phyloP scores from a whole-genome alignment of 2,888 invertebrate species.

The Cephus sareptanus region DNA sequence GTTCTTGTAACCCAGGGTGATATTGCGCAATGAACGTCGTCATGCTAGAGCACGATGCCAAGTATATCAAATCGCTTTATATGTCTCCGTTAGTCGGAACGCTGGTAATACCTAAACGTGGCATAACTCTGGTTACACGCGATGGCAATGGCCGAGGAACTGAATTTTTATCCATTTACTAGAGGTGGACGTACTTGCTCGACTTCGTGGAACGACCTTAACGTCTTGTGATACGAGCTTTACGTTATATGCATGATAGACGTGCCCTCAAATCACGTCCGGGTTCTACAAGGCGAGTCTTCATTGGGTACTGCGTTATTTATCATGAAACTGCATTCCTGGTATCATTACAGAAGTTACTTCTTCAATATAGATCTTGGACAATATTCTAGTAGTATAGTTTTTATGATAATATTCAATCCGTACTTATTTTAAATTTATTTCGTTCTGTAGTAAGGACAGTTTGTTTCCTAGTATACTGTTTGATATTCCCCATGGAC shows the following conservation, averaged over 20 bases:
- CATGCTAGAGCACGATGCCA: not conserved
- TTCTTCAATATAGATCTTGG: not conserved
- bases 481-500: conserved; percentile 21
- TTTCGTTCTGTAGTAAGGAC: not conserved
- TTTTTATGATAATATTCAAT: not conserved
- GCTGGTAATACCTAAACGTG: not conserved
- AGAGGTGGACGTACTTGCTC: not conserved
- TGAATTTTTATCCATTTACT: not conserved
- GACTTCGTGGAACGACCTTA: not conserved
- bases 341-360: not conserved
- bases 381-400: not conserved
- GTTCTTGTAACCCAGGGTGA: not conserved
- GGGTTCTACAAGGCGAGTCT: conserved; percentile 34
- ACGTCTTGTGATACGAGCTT: conserved; percentile 21
- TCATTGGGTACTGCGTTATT: not conserved
- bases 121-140: not conserved
- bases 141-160: conserved; percentile 4
- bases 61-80: conserved; percentile 1
- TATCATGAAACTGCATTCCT: conserved; percentile 31
- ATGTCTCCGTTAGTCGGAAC: not conserved
- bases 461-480: not conserved
- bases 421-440: not conserved
- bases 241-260: conserved; percentile 15
- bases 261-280: conserved; percentile 37
- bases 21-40: not conserved